These are phyloP conservation scores for Pilophorus perplexus DNA, from an alignment of 2,888 invertebrate species.

Conservation along the genomic window DNA sequence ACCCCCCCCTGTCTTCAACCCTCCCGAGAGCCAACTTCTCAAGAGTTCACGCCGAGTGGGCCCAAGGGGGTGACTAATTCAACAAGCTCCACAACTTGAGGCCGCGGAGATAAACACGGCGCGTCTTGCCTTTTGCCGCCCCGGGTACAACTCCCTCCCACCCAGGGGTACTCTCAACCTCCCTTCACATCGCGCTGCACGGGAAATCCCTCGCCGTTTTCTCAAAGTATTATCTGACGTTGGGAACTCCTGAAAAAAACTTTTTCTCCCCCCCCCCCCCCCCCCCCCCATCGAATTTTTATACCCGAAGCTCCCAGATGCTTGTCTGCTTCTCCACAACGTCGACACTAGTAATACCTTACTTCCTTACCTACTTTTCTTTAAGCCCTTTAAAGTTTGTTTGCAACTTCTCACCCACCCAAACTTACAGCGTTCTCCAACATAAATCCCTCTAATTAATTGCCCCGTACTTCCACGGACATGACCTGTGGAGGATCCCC, in stretches of 20 bases:
- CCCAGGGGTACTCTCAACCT: no score
- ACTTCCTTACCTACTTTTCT: no score
- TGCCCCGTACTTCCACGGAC: no score
- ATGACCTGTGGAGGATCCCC: no score
- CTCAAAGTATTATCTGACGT: slow-evolving; percentile 17
- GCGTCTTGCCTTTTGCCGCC: slow-evolving; percentile 21
- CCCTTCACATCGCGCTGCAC: no score
- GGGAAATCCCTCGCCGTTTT: slow-evolving; percentile 8
- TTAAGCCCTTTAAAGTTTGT: no score
- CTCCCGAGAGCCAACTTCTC: slow-evolving; percentile 18
- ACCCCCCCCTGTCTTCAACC: not conserved
- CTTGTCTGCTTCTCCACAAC: no score
- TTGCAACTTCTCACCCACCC: no score
- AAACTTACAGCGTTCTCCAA: no score
- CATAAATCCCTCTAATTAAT: no score
- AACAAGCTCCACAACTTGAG: slow-evolving; percentile 30
- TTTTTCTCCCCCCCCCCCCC: slow-evolving; percentile 3
- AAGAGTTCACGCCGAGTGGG: slow-evolving; percentile 32
- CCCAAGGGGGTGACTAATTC: slow-evolving; percentile 37
- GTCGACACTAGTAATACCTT: no score
- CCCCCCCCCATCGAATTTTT: no score
- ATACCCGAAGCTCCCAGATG: not conserved
- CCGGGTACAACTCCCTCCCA: not conserved
- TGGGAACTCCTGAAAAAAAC: slow-evolving; percentile 1
- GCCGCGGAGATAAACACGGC: slow-evolving; percentile 23